These are phyloP conservation scores for Notodonta dromedarius DNA, from an alignment of 2,888 invertebrate genomes.

Conservation along the genomic window DNA sequence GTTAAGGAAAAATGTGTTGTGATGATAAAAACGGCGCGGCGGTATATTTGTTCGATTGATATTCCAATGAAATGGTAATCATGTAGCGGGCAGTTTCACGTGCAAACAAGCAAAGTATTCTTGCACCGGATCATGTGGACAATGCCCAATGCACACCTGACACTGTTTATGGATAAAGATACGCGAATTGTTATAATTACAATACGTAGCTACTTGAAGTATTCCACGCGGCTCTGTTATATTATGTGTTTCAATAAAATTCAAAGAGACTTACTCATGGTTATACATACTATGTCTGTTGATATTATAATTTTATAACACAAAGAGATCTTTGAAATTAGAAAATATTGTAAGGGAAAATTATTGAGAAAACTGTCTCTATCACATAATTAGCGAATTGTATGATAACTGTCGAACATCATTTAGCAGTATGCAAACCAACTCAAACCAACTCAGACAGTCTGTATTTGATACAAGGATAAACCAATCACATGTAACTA, in stretches of 20 bases:
- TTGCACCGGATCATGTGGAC: slow-evolving; percentile 34
- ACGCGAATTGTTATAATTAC: slow-evolving; percentile 31
- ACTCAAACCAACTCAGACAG: too few species aligned
- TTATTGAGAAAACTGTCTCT: too few species aligned
- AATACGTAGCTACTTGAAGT: slow-evolving; percentile 18
- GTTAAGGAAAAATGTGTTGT: slow-evolving; percentile 7
- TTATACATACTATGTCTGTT: not conserved
- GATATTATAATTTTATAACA: not conserved
- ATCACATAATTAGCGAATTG: too few species aligned
- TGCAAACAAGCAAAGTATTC: slow-evolving; percentile 23
- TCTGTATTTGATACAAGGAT: too few species aligned
- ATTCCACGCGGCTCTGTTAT: slow-evolving; percentile 11
- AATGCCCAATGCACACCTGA: slow-evolving; percentile 40
- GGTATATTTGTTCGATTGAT: slow-evolving; percentile 11
- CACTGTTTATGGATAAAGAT: slow-evolving; percentile 37
- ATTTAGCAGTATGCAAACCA: too few species aligned
- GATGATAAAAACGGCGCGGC: not conserved
- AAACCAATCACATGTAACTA: too few species aligned
- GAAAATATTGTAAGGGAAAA: not conserved
- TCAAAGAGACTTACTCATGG: not conserved
- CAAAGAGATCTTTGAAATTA: not conserved
- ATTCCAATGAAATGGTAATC: slow-evolving; percentile 23
- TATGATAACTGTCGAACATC: too few species aligned
- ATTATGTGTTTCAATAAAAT: slow-evolving; percentile 6
- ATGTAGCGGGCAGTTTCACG: slow-evolving; percentile 13